Evolutionary conservation across 2,888 invertebrate species (phyloP).

Genomic region (Drosophila imparisetae): DNA sequence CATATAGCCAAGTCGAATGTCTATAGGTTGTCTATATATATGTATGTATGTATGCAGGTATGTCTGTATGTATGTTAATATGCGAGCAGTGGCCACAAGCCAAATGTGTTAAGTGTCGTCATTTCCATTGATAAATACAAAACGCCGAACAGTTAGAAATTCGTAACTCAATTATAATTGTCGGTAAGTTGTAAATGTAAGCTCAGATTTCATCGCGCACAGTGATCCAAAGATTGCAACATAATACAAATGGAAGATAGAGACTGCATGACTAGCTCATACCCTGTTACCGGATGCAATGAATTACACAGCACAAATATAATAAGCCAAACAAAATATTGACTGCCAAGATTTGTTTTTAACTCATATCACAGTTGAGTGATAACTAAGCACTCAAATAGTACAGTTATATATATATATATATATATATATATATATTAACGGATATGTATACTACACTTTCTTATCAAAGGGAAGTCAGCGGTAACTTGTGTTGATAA

Average conservation of each 20-base stretch:
- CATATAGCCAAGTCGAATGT: constrained; percentile 17
- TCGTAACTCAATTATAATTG: constrained; percentile 40
- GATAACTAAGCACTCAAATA: background rate
- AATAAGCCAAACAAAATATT: background rate
- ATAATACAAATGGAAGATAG: too few relatives aligned
- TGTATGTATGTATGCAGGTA: background rate
- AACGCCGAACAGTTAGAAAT: constrained; percentile 65
- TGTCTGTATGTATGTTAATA: background rate
- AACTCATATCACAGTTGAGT: background rate
- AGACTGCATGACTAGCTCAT: background rate
- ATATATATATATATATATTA: background rate
- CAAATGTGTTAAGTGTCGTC: constrained; percentile 54
- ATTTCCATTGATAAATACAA: constrained; percentile 60
- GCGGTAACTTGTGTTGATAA: constrained; percentile 4
- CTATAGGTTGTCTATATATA: constrained; percentile 21
- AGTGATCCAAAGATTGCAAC: constrained; percentile 22
- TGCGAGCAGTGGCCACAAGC: constrained; percentile 37
- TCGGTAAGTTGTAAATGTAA: constrained; percentile 24
- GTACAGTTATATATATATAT: background rate
- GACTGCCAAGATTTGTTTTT: background rate
- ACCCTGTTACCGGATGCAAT: background rate
- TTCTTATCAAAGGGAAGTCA: constrained; percentile 6
- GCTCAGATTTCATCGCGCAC: constrained; percentile 33
- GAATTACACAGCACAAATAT: background rate
- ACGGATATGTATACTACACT: background rate